Evolutionary conservation across 1,140 invertebrate genomes (phyloP).

Genomic region (Bombus difficillimus): DNA sequence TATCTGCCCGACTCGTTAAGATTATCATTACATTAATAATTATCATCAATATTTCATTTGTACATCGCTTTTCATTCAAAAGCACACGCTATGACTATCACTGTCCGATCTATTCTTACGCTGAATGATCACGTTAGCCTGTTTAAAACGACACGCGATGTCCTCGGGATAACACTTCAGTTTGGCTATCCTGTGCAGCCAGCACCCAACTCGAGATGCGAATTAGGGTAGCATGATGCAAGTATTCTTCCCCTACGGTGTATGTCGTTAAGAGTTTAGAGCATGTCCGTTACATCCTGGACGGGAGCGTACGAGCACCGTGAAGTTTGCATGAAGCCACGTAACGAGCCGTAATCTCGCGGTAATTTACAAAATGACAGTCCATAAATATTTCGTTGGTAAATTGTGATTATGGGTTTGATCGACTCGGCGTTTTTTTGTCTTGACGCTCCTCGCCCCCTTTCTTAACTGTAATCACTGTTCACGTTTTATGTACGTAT

Average conservation of each 20-base stretch:
- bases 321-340: slow-evolving; percentile 44
- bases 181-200: background rate
- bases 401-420: slow-evolving; percentile 66
- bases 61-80: too few relatives aligned
- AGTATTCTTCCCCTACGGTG: slow-evolving; percentile 35
- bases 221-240: slow-evolving; percentile 18
- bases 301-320: slow-evolving; percentile 26
- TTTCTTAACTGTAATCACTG: slow-evolving; percentile 9
- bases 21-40: too few relatives aligned
- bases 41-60: too few relatives aligned
- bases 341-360: slow-evolving; percentile 64
- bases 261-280: slow-evolving; percentile 47
- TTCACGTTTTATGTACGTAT: background rate
- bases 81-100: too few relatives aligned
- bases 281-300: slow-evolving; percentile 26
- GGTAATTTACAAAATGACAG: slow-evolving; percentile 69
- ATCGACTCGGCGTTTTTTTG: slow-evolving; percentile 38
- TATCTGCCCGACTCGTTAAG: too few relatives aligned
- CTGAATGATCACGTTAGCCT: too few relatives aligned
- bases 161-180: background rate
- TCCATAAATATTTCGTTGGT: slow-evolving; percentile 68
- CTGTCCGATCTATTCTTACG: too few relatives aligned
- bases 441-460: slow-evolving; percentile 4
- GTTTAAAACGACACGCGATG: background rate
- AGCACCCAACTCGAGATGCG: background rate